Conservation (phyloP, 2,113 vertebrate genomes). For the Numida meleagris region DNA sequence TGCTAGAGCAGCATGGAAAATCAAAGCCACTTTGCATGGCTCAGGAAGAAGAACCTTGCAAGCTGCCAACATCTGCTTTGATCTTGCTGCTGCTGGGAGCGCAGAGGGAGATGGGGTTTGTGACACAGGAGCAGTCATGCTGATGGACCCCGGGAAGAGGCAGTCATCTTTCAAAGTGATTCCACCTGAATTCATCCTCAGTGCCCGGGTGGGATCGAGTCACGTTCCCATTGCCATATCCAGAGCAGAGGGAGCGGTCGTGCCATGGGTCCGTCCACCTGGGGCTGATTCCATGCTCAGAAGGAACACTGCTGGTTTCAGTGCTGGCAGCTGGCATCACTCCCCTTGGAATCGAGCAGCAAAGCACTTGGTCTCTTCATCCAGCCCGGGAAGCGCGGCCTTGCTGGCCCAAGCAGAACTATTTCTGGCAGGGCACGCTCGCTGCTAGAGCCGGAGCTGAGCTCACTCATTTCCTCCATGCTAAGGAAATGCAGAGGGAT, state of each 20-base stretch:
- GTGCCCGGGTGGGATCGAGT: neutral
- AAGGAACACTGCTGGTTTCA: neutral
- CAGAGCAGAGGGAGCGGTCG: rapidly evolving
- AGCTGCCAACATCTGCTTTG: neutral
- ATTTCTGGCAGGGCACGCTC: constrained; percentile 18
- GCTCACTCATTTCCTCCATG: neutral
- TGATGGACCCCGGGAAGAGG: neutral
- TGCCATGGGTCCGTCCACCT: neutral
- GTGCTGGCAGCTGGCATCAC: neutral
- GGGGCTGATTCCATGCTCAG: neutral
- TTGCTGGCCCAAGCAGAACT: neutral
- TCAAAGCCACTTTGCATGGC: constrained; percentile 17
- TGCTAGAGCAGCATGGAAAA: constrained; percentile 6
- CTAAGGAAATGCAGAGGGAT: neutral
- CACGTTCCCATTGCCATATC: neutral
- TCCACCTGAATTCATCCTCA: neutral
- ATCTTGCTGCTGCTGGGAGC: neutral
- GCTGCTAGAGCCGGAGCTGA: neutral
- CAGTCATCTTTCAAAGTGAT: neutral
- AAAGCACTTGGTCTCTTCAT: neutral
- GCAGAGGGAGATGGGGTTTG: neutral
- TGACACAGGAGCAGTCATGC: neutral
- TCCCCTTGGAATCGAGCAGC: neutral
- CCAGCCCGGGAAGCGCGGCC: constrained; percentile 20
- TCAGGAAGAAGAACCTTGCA: neutral